Base-by-base conservation (phyloP, 2,113 vertebrate genomes). In the Chloropsis hardwickii region DNA sequence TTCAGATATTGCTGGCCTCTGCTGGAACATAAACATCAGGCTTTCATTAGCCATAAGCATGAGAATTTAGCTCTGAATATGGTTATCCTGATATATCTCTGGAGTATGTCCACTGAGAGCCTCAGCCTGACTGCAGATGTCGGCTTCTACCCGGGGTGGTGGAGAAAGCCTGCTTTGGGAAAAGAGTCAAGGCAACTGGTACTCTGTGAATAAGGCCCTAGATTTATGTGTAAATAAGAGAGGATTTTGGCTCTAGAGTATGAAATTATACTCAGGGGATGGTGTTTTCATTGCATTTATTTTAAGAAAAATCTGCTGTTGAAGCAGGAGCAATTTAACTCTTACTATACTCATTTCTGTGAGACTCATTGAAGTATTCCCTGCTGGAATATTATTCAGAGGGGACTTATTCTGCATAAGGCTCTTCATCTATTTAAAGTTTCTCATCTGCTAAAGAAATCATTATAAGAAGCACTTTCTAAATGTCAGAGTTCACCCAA, bases 141-240 rank as follows among this genome's bases (percentile, higher is more conserved):
- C 1, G 16, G 29, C 4, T 76, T 95, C 47, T 90, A 96, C 90
- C 93, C 95, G 37, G 42, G 22, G 29, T 82, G 84, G 56, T 82
- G 58, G 54, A 85, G 66, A 39, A 54, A 88, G 9, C 15, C 3
- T 23, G 61, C 31, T n/a, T 78, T 78, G 71, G 58, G 67, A 94
- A 95, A 70, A 29, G 47, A 92, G 67, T 65, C 29, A 58, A 92
- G 48, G 73, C 57, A 92, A 90, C 39, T 87, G 51, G 85, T 95
- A 66, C 62, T 70, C 31, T 80, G 54, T 67, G 77, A 95, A 73
- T 69, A 83, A 86, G 80, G 39, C 67, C 66, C 44, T 70, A 70
- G 87, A 95, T 94, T 96, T 91, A 92, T 94, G 93, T 56, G 56
- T 95, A 93, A 77, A 81, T 93, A 93, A 40, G 71, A 91, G 62